Evolutionary conservation across 1,140 invertebrate species (phyloP), one percentile per base, ranked within the genome.

Genomic region (Apolygus lucorum): DNA sequence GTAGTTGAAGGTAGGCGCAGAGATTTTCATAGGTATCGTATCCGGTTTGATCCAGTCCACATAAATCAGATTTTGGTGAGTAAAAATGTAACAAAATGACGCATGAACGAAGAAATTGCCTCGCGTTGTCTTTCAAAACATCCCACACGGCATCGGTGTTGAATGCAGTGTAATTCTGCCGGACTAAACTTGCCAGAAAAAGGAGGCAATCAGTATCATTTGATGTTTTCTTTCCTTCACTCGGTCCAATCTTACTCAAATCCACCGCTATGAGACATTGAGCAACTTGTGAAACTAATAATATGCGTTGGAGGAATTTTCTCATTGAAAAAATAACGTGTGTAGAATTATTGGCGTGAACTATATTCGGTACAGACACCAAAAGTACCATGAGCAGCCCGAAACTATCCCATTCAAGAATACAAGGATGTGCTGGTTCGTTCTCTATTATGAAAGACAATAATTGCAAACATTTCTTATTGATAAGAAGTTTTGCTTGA

Each of bases 61-160:
- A 75, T 0, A 91, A 88, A 26, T 89, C 85, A 1, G 89, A 84
- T 0, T 96, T 87, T 71, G 91, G 90, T 13, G 92, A 94, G 26
- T 96, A 79, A 76, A 91, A 92, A 77, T 95, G 91, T 78, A 90
- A 97, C 76, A 97, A 93, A 0, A 98, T 78, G 26, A 90, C 91
- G 74, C 88, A 88, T 77, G 91, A 93, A 29, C 95, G 83, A 59
- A 98, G 79, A 77, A 96, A 98, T 0, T 91, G 89, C 66, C 87
- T 77, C 70, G 88, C 87, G 54, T 87, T 85, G 0, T 82, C 75
- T 72, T 87, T 86, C 0, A 91, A 76, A 25, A 83, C 77, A 22
- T 82, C 79, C 84, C 88, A 88, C 1, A 91, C 78, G 52, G 83
- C 79, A n/a, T 28, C 63, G 11, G 74, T 74, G 54, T 73, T 71